A percentile compares a stretch with the other conserved stretches of the same genome.
Evolutionary conservation across 2,888 invertebrate genomes (phyloP).

Genomic region (Plebejus argus): DNA sequence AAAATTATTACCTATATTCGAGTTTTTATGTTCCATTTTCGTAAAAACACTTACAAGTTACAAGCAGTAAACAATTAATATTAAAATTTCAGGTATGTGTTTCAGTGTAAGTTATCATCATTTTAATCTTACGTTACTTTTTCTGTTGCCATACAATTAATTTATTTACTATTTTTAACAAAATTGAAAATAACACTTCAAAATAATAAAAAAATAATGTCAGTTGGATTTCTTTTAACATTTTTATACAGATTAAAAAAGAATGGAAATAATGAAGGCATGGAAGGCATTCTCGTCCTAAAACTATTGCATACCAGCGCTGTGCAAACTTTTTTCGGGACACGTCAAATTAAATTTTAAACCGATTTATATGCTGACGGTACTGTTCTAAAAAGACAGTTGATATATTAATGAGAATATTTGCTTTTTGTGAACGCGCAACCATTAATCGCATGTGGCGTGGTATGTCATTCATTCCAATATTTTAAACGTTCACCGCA

Average conservation of each 20-base stretch:
- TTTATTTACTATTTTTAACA: neutral
- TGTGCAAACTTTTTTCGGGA: neutral
- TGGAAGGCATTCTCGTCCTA: neutral
- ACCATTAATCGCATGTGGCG: conserved; percentile 78
- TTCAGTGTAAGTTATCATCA: neutral
- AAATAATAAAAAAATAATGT: no score
- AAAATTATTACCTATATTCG: neutral
- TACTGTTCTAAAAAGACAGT: conserved; percentile 77
- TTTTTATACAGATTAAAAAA: no score
- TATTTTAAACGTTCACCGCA: conserved; percentile 75
- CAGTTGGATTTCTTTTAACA: no score
- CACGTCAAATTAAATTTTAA: conserved; percentile 37
- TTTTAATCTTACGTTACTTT: neutral
- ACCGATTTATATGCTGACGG: conserved; percentile 54
- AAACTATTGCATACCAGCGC: neutral
- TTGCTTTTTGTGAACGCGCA: conserved; percentile 74
- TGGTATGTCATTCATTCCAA: conserved; percentile 81
- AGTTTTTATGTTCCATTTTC: neutral
- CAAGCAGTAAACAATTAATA: neutral
- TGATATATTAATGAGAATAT: conserved; percentile 80
- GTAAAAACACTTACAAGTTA: neutral
- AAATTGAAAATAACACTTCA: no score
- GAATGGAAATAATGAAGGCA: no score
- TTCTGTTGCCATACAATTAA: neutral
- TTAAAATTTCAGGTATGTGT: neutral